Conservation (phyloP, 2,113 vertebrate species). For the Corvus moneduloides region DNA sequence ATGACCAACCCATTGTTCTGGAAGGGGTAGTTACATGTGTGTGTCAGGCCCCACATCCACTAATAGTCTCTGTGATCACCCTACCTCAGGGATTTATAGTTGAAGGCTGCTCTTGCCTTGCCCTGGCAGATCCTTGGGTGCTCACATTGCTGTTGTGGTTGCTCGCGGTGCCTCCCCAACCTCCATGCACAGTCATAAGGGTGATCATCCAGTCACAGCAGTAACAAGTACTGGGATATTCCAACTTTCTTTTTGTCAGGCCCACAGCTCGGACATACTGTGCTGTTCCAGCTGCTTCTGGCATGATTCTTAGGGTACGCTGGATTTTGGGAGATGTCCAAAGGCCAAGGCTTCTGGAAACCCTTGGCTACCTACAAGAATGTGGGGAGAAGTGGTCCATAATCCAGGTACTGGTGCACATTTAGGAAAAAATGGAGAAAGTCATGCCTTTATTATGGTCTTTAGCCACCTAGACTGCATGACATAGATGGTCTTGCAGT, state of each 20-base stretch:
- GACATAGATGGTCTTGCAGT: neutral
- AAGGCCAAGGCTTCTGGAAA: neutral
- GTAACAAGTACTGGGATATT: neutral
- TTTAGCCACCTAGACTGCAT: neutral
- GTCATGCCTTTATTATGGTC: neutral
- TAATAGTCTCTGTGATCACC: neutral
- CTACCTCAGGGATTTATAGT: neutral
- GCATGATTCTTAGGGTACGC: neutral
- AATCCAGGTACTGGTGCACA: neutral
- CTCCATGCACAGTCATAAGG: neutral
- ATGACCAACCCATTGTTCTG: neutral
- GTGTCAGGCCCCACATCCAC: neutral
- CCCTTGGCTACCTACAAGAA: neutral
- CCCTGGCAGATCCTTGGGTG: neutral
- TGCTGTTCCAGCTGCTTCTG: neutral
- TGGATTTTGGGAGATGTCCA: neutral
- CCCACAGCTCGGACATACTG: neutral
- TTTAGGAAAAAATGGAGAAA: neutral
- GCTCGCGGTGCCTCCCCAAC: neutral
- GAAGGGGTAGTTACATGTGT: neutral
- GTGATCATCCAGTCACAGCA: neutral
- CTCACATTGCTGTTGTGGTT: neutral
- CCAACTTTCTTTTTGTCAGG: neutral
- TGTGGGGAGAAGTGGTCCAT: neutral
- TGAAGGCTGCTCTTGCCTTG: neutral